These are phyloP conservation scores for Trachelus tabidus DNA, from an alignment of 2,888 invertebrate genomes.

Conservation along the genomic window DNA sequence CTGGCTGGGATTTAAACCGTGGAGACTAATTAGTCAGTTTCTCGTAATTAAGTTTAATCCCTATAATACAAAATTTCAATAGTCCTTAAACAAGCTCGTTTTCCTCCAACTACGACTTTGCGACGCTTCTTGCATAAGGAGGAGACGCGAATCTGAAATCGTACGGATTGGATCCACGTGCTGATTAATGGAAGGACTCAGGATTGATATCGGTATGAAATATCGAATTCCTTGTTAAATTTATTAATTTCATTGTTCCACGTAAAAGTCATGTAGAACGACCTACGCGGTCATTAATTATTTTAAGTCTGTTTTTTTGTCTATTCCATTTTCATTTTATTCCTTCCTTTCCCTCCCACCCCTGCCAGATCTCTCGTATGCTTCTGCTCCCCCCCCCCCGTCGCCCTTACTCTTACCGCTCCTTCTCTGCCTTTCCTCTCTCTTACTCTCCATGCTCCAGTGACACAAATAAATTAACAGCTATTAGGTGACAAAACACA, in stretches of 20 bases:
- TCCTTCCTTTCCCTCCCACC: background rate
- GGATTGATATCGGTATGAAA: too few species aligned
- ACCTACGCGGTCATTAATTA: background rate
- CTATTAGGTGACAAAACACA: constrained; percentile 18
- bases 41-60: background rate
- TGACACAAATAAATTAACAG: constrained; percentile 11
- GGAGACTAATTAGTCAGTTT: background rate
- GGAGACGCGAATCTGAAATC: too few species aligned
- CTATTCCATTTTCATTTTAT: background rate
- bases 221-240: too few species aligned
- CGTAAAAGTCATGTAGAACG: background rate
- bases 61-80: background rate
- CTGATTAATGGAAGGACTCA: too few species aligned
- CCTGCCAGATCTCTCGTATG: too few species aligned
- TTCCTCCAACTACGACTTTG: too few species aligned
- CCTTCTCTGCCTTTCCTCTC: background rate
- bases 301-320: background rate
- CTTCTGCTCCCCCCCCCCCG: background rate
- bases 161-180: too few species aligned
- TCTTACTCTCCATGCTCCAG: background rate
- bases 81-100: too few species aligned
- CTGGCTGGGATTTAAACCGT: background rate
- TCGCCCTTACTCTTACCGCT: background rate
- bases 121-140: too few species aligned
- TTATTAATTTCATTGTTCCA: too few species aligned